Evolutionary conservation across 2,797 vertebrate genomes (phyloP).

Genomic region (Pempheris klunzingeri): DNA sequence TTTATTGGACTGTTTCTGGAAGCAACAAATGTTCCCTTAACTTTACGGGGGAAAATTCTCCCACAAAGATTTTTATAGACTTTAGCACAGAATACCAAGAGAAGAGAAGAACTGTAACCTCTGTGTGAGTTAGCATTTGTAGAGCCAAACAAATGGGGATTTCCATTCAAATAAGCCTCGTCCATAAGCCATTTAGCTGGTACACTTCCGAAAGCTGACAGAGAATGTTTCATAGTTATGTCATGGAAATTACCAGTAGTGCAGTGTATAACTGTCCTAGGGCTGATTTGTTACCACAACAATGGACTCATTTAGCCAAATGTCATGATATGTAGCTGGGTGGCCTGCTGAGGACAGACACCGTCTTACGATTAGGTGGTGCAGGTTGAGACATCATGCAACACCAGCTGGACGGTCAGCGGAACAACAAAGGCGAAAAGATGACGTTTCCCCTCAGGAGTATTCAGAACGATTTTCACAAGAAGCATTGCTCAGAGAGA

Average conservation of each 20-base stretch:
- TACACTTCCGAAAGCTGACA: slow-evolving; percentile 28
- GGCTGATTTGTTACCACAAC: slow-evolving; percentile 50
- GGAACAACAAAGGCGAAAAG: neutral
- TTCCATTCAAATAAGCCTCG: slow-evolving; percentile 38
- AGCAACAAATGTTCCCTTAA: slow-evolving; percentile 77
- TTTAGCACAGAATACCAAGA: slow-evolving; percentile 15
- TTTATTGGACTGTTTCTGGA: slow-evolving; percentile 79
- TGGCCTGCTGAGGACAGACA: slow-evolving; percentile 20
- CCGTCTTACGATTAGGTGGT: slow-evolving; percentile 6
- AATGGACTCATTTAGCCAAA: slow-evolving; percentile 44
- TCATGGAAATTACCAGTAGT: slow-evolving; percentile 56
- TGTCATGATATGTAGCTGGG: slow-evolving; percentile 13
- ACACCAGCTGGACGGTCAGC: neutral
- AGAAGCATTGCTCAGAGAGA: slow-evolving; percentile 7
- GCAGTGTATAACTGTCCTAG: slow-evolving; percentile 19
- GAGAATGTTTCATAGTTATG: slow-evolving; percentile 34
- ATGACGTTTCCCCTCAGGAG: neutral
- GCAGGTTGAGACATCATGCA: neutral
- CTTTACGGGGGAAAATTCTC: slow-evolving; percentile 67
- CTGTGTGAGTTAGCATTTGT: slow-evolving; percentile 29
- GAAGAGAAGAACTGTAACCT: slow-evolving; percentile 13
- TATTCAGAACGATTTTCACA: neutral
- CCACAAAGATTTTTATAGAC: slow-evolving; percentile 71
- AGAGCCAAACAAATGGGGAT: slow-evolving; percentile 43
- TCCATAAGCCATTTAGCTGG: slow-evolving; percentile 15